phyloP scores from a whole-genome alignment of 2,797 vertebrate genomes.

The Muscicapa comitata region DNA sequence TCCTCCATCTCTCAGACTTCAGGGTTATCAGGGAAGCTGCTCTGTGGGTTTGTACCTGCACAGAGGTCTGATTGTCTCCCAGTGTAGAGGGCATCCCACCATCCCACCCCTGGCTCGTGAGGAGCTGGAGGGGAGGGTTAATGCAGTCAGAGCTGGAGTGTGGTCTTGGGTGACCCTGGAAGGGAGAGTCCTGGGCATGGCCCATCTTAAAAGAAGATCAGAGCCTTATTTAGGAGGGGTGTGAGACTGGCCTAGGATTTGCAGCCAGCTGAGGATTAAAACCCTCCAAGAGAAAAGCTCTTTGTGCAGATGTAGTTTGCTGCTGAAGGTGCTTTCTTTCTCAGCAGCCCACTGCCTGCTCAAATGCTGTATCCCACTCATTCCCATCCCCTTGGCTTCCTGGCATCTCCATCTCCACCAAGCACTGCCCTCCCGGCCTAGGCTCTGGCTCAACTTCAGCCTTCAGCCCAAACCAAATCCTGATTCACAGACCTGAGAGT shows the following conservation, averaged over 20 bases:
- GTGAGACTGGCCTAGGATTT: neutral
- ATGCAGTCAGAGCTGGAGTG: accelerated
- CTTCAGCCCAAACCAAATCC: neutral
- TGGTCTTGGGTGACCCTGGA: neutral
- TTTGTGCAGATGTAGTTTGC: neutral
- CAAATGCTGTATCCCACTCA: accelerated
- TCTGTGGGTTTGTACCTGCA: neutral
- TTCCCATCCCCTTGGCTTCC: neutral
- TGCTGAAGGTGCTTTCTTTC: neutral
- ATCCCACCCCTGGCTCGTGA: accelerated
- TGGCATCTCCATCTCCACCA: neutral
- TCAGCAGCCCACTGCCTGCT: neutral
- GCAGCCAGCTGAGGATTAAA: neutral
- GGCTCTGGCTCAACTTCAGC: neutral
- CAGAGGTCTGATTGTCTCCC: neutral
- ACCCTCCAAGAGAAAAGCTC: neutral
- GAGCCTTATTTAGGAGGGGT: neutral
- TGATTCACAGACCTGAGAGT: neutral
- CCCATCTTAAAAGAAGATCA: neutral
- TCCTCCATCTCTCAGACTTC: neutral
- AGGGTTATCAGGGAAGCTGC: neutral
- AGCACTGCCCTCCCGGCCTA: neutral
- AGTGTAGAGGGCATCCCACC: neutral
- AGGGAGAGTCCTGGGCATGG: neutral
- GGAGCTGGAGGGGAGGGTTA: neutral